phyloP scores from a whole-genome alignment of 2,113 vertebrate species.

The Xyliphius kryptos region DNA sequence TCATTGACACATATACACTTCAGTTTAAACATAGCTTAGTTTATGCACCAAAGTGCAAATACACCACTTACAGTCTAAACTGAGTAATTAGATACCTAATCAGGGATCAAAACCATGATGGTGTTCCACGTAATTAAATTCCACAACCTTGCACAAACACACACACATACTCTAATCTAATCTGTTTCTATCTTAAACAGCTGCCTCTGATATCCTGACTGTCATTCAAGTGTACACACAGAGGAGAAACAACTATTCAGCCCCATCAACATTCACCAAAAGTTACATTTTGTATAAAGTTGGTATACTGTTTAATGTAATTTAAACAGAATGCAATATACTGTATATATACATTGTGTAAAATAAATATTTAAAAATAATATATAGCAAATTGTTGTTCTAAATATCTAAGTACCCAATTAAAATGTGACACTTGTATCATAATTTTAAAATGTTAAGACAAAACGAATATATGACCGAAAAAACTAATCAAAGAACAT shows the following conservation, averaged over 20 bases:
- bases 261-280: too few species aligned
- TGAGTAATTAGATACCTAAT: constrained; percentile 70
- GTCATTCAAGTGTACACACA: constrained; percentile 29
- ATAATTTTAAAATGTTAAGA: too few species aligned
- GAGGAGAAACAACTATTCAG: background rate
- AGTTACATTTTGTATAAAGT: too few species aligned
- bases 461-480: too few species aligned
- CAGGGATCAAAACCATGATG: constrained; percentile 54
- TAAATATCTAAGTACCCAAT: too few species aligned
- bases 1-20: constrained; percentile 1
- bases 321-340: background rate
- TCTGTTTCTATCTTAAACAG: constrained; percentile 37
- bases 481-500: too few species aligned
- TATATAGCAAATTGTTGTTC: too few species aligned
- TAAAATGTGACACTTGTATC: too few species aligned
- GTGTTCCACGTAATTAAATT: constrained; percentile 56
- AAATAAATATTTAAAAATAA: too few species aligned
- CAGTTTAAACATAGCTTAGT: constrained; percentile 48
- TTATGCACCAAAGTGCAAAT: constrained; percentile 64
- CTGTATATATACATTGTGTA: too few species aligned
- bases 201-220: constrained; percentile 36
- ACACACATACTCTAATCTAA: constrained; percentile 22
- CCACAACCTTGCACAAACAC: constrained; percentile 43
- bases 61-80: constrained; percentile 70
- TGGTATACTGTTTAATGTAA: background rate